These are phyloP conservation scores for Odontamblyopus rebecca DNA, from an alignment of 2,797 vertebrate species.

Conservation along the genomic window DNA sequence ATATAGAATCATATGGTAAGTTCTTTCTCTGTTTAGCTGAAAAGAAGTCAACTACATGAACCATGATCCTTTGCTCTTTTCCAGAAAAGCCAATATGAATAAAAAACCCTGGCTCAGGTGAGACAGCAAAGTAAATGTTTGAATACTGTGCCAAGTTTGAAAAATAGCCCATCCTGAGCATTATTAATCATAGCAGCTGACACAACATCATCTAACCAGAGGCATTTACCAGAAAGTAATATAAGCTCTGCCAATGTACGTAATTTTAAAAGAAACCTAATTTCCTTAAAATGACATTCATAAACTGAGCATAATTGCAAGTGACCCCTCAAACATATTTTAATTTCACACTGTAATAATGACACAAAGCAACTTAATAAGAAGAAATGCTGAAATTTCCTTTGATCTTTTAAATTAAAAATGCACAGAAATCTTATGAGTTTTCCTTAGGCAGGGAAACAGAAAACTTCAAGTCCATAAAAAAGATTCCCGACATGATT, in stretches of 20 bases:
- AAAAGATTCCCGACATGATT: slow-evolving; percentile 64
- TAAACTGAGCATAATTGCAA: slow-evolving; percentile 68
- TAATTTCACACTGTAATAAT: slow-evolving; percentile 71
- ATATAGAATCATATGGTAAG: too few relatives aligned
- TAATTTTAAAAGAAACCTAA: slow-evolving; percentile 56
- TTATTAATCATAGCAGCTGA: slow-evolving; percentile 18
- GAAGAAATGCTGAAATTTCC: slow-evolving; percentile 45
- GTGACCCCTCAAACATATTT: slow-evolving; percentile 63
- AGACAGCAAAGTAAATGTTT: slow-evolving; percentile 1
- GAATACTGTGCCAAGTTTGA: slow-evolving; percentile 9
- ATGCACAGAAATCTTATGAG: slow-evolving; percentile 37
- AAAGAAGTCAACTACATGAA: background rate
- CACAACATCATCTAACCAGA: slow-evolving; percentile 31
- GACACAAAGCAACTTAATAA: slow-evolving; percentile 61
- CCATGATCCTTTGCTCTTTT: background rate
- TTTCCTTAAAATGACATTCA: slow-evolving; percentile 61
- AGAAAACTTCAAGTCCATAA: slow-evolving; percentile 42
- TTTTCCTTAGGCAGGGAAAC: slow-evolving; percentile 28
- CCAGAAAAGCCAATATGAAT: background rate
- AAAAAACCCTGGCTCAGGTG: background rate
- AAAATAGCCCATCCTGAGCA: slow-evolving; percentile 1
- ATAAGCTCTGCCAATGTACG: slow-evolving; percentile 40
- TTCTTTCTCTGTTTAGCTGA: background rate
- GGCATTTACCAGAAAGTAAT: slow-evolving; percentile 49
- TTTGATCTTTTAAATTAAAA: slow-evolving; percentile 62